phyloP scores from a whole-genome alignment of 1,140 invertebrate species.

The Chymomyza costata region DNA sequence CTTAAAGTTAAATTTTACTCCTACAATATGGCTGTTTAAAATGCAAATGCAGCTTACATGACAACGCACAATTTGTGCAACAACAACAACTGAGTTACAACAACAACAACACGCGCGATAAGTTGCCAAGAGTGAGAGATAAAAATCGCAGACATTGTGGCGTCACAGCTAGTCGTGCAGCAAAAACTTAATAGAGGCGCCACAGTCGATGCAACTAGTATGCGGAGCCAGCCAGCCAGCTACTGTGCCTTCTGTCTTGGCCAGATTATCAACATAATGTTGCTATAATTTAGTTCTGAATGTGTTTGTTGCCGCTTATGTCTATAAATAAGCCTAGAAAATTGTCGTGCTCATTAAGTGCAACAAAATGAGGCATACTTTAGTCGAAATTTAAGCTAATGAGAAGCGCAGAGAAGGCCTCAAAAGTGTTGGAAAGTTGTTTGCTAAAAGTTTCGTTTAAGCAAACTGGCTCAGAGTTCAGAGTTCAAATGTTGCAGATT shows the following conservation, averaged over 20 bases:
- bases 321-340: slow-evolving; percentile 48
- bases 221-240: too few species aligned
- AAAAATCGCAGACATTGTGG: slow-evolving; percentile 61
- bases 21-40: slow-evolving; percentile 2
- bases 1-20: too few species aligned
- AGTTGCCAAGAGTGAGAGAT: slow-evolving; percentile 43
- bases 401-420: too few species aligned
- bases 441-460: too few species aligned
- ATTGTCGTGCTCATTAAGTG: slow-evolving; percentile 57
- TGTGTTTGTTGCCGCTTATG: background rate
- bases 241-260: background rate
- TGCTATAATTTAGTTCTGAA: slow-evolving; percentile 47
- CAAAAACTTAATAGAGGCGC: slow-evolving; percentile 39
- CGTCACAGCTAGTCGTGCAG: slow-evolving; percentile 32
- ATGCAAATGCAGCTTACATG: slow-evolving; percentile 27
- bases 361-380: too few species aligned
- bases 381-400: too few species aligned
- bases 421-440: too few species aligned
- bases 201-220: slow-evolving; percentile 47
- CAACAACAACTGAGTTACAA: slow-evolving; percentile 6
- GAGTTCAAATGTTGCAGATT: too few species aligned
- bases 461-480: too few species aligned
- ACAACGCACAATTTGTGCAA: slow-evolving; percentile 49
- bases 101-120: slow-evolving; percentile 19
- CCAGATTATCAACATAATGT: slow-evolving; percentile 33